These are phyloP conservation scores for Melanerpes aurifrons DNA, from an alignment of 2,113 vertebrate species.

Conservation along the genomic window DNA sequence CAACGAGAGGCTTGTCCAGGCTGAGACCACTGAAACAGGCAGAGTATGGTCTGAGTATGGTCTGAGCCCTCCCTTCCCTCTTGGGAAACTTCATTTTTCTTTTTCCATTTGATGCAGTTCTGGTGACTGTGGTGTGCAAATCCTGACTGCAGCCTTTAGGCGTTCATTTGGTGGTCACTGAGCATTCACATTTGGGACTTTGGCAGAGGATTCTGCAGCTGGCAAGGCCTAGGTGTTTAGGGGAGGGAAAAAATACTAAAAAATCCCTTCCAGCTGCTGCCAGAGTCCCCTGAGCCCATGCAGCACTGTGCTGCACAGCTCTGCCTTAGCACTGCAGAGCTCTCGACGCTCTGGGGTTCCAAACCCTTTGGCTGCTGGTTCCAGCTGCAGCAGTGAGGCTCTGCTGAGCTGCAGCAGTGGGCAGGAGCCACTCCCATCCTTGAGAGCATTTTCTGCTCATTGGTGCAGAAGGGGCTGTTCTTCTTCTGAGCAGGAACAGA, in stretches of 20 bases:
- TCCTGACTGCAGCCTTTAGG: not conserved
- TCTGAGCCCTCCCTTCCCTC: not conserved
- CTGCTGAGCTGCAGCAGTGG: not conserved
- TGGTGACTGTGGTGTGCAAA: not conserved
- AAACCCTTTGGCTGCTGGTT: not conserved
- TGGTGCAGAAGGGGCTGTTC: not conserved
- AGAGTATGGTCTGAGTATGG: slow-evolving; percentile 72
- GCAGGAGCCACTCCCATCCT: fast-evolving
- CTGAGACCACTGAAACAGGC: slow-evolving; percentile 86
- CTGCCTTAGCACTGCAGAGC: not conserved
- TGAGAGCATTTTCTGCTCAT: not conserved
- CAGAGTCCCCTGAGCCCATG: not conserved
- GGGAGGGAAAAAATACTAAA: too few relatives aligned
- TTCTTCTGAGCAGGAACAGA: not conserved
- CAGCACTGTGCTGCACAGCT: not conserved
- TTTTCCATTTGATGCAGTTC: not conserved
- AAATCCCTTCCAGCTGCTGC: not conserved
- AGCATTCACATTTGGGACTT: not conserved
- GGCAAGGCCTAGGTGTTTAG: not conserved
- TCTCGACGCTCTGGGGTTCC: not conserved
- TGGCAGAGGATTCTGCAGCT: not conserved
- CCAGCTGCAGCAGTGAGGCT: not conserved
- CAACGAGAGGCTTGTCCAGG: slow-evolving; percentile 79
- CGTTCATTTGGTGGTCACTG: not conserved
- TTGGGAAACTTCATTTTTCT: not conserved